Evolutionary conservation across 2,797 vertebrate genomes (phyloP).

Genomic region (Peromyscus attwateri): DNA sequence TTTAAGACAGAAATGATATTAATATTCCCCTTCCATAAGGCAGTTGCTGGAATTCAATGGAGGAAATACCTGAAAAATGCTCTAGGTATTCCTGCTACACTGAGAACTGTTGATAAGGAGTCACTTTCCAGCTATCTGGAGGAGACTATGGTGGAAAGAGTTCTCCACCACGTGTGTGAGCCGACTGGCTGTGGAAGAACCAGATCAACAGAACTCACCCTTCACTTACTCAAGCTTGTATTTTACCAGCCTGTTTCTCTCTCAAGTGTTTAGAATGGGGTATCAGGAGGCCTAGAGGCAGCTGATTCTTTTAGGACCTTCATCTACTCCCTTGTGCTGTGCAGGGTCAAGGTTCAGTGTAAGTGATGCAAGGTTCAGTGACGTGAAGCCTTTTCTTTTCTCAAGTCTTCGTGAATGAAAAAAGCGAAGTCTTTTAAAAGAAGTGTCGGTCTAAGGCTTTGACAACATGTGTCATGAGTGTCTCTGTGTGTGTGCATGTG

Average conservation of each 20-base stretch:
- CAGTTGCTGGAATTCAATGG: slow-evolving; percentile 48
- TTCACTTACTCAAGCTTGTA: not conserved
- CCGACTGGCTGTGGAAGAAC: not conserved
- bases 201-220: not conserved
- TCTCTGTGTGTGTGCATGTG: not conserved
- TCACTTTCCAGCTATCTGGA: not conserved
- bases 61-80: not conserved
- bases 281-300: not conserved
- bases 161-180: not conserved
- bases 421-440: not conserved
- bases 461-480: not conserved
- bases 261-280: not conserved
- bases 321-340: not conserved
- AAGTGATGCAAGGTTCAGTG: not conserved
- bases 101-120: not conserved
- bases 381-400: slow-evolving; percentile 5
- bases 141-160: not conserved
- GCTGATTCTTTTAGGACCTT: not conserved
- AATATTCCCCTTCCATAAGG: not conserved
- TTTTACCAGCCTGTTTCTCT: slow-evolving; percentile 7
- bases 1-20: slow-evolving; percentile 53
- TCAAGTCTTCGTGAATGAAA: slow-evolving; percentile 5
- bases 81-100: not conserved
- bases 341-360: not conserved
- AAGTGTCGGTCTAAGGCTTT: not conserved